Conservation (phyloP, 92 coral and sea anemone species). For the Bergia sp. region DNA sequence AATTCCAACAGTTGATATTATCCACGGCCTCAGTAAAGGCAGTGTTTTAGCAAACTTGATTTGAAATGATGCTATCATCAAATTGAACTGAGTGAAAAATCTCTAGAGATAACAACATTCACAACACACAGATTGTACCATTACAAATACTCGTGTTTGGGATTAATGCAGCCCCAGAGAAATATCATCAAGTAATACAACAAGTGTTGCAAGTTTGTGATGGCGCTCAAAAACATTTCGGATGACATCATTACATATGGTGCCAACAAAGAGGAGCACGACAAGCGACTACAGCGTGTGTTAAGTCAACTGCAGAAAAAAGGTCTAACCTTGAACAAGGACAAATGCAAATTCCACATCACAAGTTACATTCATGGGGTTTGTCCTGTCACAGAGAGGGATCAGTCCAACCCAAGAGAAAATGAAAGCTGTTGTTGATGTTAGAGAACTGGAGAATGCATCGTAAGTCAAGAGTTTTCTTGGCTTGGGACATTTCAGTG, state of each 20-base stretch:
- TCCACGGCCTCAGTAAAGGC: slow-evolving; percentile 33
- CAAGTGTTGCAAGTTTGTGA: neutral
- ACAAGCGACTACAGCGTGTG: neutral
- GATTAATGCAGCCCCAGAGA: slow-evolving; percentile 4
- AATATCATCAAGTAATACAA: neutral
- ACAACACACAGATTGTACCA: slow-evolving; percentile 9
- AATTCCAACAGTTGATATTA: slow-evolving; percentile 47
- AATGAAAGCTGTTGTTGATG: neutral
- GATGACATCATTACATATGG: neutral
- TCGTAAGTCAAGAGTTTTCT: slow-evolving; percentile 34
- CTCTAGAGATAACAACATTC: slow-evolving; percentile 32
- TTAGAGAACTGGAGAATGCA: neutral
- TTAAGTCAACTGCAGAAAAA: neutral
- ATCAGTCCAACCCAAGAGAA: neutral
- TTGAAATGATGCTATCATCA: slow-evolving; percentile 57
- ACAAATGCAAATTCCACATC: neutral
- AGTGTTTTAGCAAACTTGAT: slow-evolving; percentile 48
- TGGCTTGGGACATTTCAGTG: slow-evolving; percentile 32
- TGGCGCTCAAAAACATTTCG: neutral
- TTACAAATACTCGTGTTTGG: slow-evolving; percentile 12
- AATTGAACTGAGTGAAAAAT: slow-evolving; percentile 37
- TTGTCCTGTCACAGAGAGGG: neutral
- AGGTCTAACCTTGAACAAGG: slow-evolving; percentile 1
- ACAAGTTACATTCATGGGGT: neutral
- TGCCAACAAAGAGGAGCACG: neutral